Base-by-base conservation (phyloP, 2,797 vertebrate species). In the Siniperca undulata region DNA sequence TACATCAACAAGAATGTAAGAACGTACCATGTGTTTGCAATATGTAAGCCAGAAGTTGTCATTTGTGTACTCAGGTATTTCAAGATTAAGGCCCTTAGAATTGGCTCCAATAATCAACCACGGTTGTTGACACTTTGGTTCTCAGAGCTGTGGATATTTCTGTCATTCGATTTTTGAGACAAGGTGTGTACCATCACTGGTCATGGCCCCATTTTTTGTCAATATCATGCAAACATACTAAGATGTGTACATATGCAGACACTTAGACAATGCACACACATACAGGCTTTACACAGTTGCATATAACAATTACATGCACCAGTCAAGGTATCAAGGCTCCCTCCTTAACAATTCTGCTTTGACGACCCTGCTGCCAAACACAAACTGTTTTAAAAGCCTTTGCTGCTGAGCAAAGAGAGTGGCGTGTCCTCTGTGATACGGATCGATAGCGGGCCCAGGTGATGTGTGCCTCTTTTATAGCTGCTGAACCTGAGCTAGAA, bases 401-500 rank as follows among this genome's bases (percentile, higher is more conserved):
- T 19, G 64, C 80, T 78, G 87, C 85, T 86, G 88, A 88, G 78
- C 70, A 91, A 87, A 91, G 82, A 85, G 82, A 88, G 53, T 24
- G 20, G 65, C 24, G n/a, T 74, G 76, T 92, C 76, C 89, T 84
- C 80, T 80, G 81, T 88, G 85, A 93, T 91, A 85, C 58, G 14
- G 89, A 95, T 96, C 92, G 87, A 95, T 94, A 90, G 74, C 13
- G 5, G 66, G 74, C 87, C 85, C 82, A 2, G 60, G 58, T 84
- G 89, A 91, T 92, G 87, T 75, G 77, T 12, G 61, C 67, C 84
- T 89, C 91, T 84, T 93, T 94, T 91, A 91, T 80, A 95, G 88
- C 88, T 72, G 64, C 81, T 95, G 95, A 95, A 95, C 93, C 92
- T 74, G 83, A 89, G 89, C 91, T 80, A 87, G 85, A 93, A 90